Conservation (phyloP, 2,113 vertebrate genomes). For the Geococcyx californianus region DNA sequence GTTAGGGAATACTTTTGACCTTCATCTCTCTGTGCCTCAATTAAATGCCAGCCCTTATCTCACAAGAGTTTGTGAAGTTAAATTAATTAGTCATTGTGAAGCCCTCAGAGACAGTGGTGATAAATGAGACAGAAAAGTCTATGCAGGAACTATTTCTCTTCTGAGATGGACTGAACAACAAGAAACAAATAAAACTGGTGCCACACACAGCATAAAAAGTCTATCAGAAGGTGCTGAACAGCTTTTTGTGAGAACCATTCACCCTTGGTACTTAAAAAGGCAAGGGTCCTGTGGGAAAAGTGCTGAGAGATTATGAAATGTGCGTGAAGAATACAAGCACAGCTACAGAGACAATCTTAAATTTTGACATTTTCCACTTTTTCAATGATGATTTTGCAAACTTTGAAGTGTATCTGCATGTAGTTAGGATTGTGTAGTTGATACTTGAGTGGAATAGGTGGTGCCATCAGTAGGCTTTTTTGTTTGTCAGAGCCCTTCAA, state of each 20-base stretch:
- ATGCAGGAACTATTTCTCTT: constrained; percentile 6
- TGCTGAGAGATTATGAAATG: background rate
- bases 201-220: background rate
- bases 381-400: background rate
- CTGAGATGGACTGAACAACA: background rate
- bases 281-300: background rate
- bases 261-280: background rate
- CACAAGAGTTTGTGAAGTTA: constrained; percentile 18
- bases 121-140: constrained; percentile 48
- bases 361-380: background rate
- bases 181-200: background rate
- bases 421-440: background rate
- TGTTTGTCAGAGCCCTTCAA: background rate
- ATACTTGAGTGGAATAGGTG: background rate
- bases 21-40: constrained; percentile 12
- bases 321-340: background rate
- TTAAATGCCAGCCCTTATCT: constrained; percentile 42
- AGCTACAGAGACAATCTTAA: background rate
- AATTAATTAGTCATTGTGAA: constrained; percentile 62
- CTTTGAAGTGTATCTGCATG: background rate
- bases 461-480: background rate
- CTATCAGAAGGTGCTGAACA: background rate
- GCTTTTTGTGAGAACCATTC: background rate
- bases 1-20: constrained; percentile 16
- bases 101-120: constrained; percentile 34